These are phyloP conservation scores for Diarsia mendica DNA, from an alignment of 2,888 invertebrate species.

Conservation along the genomic window DNA sequence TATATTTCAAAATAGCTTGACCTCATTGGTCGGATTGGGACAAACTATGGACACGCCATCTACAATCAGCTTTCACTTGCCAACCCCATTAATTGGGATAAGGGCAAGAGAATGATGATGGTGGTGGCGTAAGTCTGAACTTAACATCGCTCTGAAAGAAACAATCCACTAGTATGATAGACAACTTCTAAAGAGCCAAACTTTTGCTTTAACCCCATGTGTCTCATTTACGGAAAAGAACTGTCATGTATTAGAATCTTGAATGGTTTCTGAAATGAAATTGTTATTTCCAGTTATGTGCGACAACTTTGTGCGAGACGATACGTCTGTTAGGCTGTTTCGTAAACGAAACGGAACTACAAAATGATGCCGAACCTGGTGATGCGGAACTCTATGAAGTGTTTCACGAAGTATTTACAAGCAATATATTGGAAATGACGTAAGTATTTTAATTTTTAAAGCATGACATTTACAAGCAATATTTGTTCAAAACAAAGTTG, in stretches of 20 bases:
- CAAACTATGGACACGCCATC: too few species aligned
- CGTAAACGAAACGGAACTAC: constrained; percentile 86
- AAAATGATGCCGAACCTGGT: constrained; percentile 83
- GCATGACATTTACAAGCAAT: constrained; percentile 29
- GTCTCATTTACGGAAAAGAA: neutral
- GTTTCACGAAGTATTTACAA: constrained; percentile 94
- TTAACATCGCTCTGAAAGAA: neutral
- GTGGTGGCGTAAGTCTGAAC: neutral
- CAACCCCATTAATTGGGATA: too few species aligned
- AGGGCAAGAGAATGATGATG: too few species aligned
- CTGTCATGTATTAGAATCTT: neutral
- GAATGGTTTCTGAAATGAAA: neutral
- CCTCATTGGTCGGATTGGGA: too few species aligned
- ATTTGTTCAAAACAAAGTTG: constrained; percentile 20
- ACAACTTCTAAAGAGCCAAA: neutral
- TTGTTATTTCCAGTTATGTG: constrained; percentile 93
- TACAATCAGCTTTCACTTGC: too few species aligned
- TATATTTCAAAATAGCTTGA: too few species aligned
- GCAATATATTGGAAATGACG: constrained; percentile 93
- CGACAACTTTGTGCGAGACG: constrained; percentile 98
- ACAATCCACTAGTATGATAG: neutral
- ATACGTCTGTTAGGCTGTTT: constrained; percentile 98
- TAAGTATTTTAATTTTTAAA: constrained; percentile 74
- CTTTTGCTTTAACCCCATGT: neutral
- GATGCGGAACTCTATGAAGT: constrained; percentile 86